phyloP scores from a whole-genome alignment of 2,113 vertebrate species.

The Marmota flaviventris region DNA sequence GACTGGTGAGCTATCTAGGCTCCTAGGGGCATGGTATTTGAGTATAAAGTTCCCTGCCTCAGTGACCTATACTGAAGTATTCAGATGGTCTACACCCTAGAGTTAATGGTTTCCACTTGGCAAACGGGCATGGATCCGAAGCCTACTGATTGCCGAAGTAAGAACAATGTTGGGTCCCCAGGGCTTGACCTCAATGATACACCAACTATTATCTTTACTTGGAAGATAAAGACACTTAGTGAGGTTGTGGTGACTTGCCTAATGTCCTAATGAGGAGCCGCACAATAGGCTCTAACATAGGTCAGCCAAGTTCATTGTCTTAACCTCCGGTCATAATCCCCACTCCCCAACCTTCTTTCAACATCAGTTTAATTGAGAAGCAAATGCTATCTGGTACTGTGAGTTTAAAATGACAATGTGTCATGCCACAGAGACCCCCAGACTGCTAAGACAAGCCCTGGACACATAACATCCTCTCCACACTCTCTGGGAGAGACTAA shows the following conservation, averaged over 20 bases:
- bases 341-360: background rate
- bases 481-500: background rate
- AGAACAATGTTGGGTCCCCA: background rate
- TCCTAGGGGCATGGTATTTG: background rate
- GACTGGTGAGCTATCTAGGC: background rate
- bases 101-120: background rate
- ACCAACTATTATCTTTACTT: background rate
- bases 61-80: background rate
- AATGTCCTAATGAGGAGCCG: background rate
- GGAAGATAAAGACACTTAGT: constrained; percentile 20
- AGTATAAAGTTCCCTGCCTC: background rate
- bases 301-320: background rate
- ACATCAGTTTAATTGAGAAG: background rate
- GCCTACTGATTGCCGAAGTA: background rate
- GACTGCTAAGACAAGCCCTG: background rate
- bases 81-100: background rate
- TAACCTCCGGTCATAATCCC: background rate
- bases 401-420: background rate
- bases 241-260: background rate
- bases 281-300: background rate
- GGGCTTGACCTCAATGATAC: background rate
- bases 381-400: background rate
- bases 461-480: background rate
- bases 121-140: background rate
- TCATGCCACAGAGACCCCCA: background rate